A percentile compares a stretch with the other conserved stretches of the same genome.
phyloP scores from a whole-genome alignment of 2,797 vertebrate species.

The Crenichthys baileyi region DNA sequence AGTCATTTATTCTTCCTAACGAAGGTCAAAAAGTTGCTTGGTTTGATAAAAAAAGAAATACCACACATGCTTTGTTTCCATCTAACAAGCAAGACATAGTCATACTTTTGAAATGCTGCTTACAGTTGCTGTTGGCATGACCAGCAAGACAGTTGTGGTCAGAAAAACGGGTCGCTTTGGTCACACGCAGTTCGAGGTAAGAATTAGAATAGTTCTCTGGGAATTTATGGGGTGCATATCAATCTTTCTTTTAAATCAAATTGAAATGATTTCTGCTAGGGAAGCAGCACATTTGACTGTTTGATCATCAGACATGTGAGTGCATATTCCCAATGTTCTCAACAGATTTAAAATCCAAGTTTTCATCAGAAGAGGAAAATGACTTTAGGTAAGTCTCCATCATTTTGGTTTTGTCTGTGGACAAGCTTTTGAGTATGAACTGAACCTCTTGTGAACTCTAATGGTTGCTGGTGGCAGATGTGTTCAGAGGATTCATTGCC shows the following conservation, averaged over 20 bases:
- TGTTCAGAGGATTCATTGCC: background rate
- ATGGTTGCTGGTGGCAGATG: background rate
- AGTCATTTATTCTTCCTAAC: background rate
- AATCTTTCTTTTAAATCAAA: background rate
- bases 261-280: background rate
- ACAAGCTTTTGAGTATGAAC: background rate
- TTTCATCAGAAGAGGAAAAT: background rate
- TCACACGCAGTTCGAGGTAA: no score
- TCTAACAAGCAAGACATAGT: background rate
- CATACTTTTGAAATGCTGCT: background rate
- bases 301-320: background rate
- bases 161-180: background rate
- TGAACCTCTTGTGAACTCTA: no score
- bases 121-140: background rate
- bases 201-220: no score
- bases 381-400: background rate
- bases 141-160: background rate
- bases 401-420: background rate
- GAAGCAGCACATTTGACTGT: background rate
- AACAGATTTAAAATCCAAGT: background rate
- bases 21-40: background rate
- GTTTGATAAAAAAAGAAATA: background rate
- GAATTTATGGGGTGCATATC: background rate
- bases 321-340: background rate
- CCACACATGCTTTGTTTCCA: background rate